A percentile compares a stretch with the other conserved stretches of the same genome.
Conservation (phyloP, 2,113 vertebrate genomes). For the Dicerorhinus sumatrensis region DNA sequence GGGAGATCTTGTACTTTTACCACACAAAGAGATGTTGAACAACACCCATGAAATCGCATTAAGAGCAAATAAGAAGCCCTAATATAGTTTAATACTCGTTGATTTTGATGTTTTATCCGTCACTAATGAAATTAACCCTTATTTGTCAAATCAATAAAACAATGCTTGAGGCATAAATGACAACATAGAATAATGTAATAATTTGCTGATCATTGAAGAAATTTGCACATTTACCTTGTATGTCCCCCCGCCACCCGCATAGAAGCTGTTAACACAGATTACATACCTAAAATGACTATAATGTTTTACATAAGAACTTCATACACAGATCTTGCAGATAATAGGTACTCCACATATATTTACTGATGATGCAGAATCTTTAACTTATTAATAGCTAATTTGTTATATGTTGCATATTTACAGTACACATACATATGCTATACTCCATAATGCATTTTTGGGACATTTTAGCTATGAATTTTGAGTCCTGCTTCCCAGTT, state of each 20-base stretch:
- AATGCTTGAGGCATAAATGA: neutral
- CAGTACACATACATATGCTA: neutral
- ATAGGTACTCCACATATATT: neutral
- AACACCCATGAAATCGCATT: neutral
- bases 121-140: slow-evolving; percentile 14
- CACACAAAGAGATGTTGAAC: neutral
- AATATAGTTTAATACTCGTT: neutral
- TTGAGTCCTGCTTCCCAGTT: neutral
- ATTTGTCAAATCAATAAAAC: neutral
- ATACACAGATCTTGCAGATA: neutral
- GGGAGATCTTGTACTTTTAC: neutral
- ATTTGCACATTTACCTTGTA: neutral
- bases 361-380: neutral
- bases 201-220: neutral
- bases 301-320: neutral
- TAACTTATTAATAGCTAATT: neutral
- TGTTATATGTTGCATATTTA: neutral
- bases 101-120: slow-evolving; percentile 37
- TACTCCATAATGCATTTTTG: neutral
- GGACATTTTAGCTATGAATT: neutral
- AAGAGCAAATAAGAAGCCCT: neutral
- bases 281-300: neutral
- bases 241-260: fast-evolving
- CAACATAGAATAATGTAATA: neutral
- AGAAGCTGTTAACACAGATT: neutral